Evolutionary conservation across 2,797 vertebrate species (phyloP).

Genomic region (Pitangus sulphuratus): DNA sequence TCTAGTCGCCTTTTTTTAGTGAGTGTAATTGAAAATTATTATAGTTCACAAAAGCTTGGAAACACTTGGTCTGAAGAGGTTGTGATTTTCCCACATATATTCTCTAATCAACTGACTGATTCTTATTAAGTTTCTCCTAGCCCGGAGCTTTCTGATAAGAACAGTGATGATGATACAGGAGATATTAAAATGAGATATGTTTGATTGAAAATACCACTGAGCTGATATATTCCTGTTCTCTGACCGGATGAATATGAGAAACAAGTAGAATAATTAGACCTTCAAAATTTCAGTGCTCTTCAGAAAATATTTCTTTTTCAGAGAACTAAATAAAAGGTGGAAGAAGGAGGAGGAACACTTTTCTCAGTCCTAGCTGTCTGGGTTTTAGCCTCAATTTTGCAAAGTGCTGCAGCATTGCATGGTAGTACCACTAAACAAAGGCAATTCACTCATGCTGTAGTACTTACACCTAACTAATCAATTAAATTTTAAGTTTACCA

Average conservation of each 20-base stretch:
- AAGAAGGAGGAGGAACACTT: background rate
- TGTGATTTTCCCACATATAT: background rate
- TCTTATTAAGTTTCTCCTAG: background rate
- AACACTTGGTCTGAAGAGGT: background rate
- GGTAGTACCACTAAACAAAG: background rate
- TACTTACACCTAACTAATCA: background rate
- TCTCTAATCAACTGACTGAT: background rate
- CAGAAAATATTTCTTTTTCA: background rate
- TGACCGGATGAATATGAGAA: background rate
- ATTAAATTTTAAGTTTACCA: slow-evolving; percentile 15
- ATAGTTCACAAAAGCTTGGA: background rate
- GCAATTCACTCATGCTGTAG: background rate
- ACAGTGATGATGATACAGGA: background rate
- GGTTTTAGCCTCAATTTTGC: background rate
- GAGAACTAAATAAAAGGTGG: background rate
- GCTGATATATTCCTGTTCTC: background rate
- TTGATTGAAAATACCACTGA: background rate
- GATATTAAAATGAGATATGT: background rate
- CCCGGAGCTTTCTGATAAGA: background rate
- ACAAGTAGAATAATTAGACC: background rate
- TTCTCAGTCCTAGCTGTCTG: background rate
- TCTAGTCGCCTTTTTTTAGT: background rate
- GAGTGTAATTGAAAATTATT: background rate
- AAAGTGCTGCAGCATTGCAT: background rate
- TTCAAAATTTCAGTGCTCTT: background rate